A percentile compares a stretch with the other conserved stretches of the same genome.
phyloP scores from a whole-genome alignment of 2,888 invertebrate genomes.

The Cantharis lateralis region DNA sequence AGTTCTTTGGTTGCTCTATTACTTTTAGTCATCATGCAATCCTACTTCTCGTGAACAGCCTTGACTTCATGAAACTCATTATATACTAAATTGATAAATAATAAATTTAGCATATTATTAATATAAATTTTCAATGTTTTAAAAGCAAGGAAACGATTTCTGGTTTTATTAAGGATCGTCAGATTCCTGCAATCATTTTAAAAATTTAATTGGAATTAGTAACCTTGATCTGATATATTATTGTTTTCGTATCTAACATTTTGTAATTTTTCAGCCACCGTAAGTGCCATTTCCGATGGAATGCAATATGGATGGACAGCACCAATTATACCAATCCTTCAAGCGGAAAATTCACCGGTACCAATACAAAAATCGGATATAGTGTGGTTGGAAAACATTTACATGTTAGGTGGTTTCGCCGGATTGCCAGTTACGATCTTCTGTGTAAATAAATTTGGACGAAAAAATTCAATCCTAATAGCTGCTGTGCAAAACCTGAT shows the following conservation, averaged over 20 bases:
- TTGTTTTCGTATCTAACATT: not conserved
- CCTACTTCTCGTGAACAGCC: no score
- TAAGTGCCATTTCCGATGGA: slow-evolving; percentile 51
- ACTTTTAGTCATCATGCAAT: no score
- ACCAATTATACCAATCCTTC: slow-evolving; percentile 48
- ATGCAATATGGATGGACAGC: slow-evolving; percentile 55
- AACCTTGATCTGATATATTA: no score
- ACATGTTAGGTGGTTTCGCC: slow-evolving; percentile 42
- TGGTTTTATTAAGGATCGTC: no score
- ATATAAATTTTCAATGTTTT: no score
- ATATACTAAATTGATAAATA: no score
- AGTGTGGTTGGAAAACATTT: slow-evolving; percentile 42
- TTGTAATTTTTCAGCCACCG: slow-evolving; percentile 43
- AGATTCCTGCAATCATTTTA: no score
- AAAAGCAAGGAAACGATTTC: no score
- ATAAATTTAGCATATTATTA: no score
- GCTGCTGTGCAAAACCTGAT: slow-evolving; percentile 45
- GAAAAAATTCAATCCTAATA: slow-evolving; percentile 48
- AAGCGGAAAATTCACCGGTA: slow-evolving; percentile 43
- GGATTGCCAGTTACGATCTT: slow-evolving; percentile 50
- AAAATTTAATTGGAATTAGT: no score
- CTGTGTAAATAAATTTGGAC: slow-evolving; percentile 47
- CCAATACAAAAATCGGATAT: slow-evolving; percentile 39
- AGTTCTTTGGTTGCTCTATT: no score
- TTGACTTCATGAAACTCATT: no score